Percentiles rank a stretch among this genome's conserved stretches.
phyloP scores from a whole-genome alignment of 2,797 vertebrate genomes.

The Limosa lapponica region DNA sequence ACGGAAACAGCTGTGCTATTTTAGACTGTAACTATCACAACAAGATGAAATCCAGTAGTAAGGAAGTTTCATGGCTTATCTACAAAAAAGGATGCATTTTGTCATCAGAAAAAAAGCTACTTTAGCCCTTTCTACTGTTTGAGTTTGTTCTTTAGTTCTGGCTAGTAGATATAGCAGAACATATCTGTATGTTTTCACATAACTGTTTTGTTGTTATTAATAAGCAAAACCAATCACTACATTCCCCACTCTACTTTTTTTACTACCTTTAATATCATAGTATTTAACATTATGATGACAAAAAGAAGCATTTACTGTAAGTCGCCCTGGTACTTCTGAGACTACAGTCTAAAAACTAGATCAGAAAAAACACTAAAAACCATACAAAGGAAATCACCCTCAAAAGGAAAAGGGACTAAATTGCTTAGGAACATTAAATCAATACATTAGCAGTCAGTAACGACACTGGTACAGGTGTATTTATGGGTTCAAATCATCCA shows the following conservation, averaged over 20 bases:
- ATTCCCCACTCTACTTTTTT: not conserved
- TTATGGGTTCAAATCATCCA: not conserved
- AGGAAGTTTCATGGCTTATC: not conserved
- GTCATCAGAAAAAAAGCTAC: not conserved
- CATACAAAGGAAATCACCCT: not conserved
- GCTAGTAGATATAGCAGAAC: not conserved
- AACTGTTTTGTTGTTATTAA: not conserved
- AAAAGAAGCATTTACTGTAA: not conserved
- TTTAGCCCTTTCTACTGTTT: not conserved
- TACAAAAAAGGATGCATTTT: not conserved
- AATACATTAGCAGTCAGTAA: not conserved
- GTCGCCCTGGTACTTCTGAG: not conserved
- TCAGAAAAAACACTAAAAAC: not conserved
- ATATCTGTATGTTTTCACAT: not conserved
- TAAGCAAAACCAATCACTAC: not conserved
- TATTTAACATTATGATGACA: not conserved
- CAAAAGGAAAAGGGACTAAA: not conserved
- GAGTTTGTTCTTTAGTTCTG: not conserved
- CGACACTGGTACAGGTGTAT: not conserved
- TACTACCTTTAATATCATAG: not conserved
- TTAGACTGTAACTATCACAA: not conserved
- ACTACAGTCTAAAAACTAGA: not conserved
- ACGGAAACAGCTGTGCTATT: not conserved
- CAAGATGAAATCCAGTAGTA: not conserved
- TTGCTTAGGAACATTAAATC: not conserved